These are phyloP conservation scores for Myotis findleyi DNA, from an alignment of 2,797 vertebrate species.

Conservation along the genomic window DNA sequence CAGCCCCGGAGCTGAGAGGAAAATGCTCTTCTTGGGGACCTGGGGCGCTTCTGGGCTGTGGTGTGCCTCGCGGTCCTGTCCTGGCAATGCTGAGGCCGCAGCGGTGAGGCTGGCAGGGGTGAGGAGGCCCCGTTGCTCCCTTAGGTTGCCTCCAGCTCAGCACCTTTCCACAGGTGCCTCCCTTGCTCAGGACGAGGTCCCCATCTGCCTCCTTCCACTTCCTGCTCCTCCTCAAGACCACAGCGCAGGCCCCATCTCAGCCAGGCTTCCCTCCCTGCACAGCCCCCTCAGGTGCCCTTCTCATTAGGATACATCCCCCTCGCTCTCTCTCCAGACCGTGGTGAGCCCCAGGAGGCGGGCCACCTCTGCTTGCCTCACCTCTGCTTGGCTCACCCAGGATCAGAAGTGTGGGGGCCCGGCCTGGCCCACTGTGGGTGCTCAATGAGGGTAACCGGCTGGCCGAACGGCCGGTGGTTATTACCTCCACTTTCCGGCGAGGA, in stretches of 20 bases:
- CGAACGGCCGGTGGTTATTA: fast-evolving
- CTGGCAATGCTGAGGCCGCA: fast-evolving
- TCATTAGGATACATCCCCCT: not conserved
- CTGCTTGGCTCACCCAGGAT: not conserved
- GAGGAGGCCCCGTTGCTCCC: too few species aligned
- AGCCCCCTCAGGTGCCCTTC: not conserved
- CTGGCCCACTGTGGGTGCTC: fast-evolving
- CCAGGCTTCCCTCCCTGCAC: not conserved
- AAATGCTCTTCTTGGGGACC: not conserved
- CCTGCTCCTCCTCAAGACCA: not conserved
- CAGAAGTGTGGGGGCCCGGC: not conserved
- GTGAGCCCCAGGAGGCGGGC: not conserved
- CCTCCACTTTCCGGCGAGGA: not conserved
- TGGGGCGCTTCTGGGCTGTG: not conserved
- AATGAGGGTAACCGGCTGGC: not conserved
- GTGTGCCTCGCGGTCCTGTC: not conserved
- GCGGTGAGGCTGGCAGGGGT: not conserved
- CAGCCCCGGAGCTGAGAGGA: not conserved
- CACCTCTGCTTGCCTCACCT: not conserved
- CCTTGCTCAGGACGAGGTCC: not conserved
- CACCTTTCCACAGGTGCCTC: not conserved
- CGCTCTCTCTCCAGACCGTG: not conserved
- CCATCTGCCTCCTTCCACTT: not conserved
- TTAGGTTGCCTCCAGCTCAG: not conserved
- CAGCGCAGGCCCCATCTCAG: not conserved